Evolutionary conservation across 2,113 vertebrate species (phyloP), one percentile per base, ranked within the genome.

Genomic region (Prunella himalayana): DNA sequence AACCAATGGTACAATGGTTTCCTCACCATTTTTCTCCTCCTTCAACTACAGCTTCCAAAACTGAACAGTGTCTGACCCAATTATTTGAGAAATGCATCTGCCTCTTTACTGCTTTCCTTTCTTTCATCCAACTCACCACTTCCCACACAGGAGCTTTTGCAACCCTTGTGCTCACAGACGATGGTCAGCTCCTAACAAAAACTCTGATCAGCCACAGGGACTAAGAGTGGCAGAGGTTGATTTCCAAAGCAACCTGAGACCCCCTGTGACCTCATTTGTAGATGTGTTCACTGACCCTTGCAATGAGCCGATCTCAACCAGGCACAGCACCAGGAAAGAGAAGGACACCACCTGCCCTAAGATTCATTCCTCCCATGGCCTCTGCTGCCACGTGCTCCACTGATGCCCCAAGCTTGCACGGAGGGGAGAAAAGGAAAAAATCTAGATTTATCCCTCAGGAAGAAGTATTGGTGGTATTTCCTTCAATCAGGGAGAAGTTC

Each of bases 221-320:
- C 10, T 2, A 42, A 47, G 35, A 64, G 31, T 47, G 66, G 21
- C 65, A 69, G 63, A 71, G 15, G 64, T 31, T 89, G 75, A 96
- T 91, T 96, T 95, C 91, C 37, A 42, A 95, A 94, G 94, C 59
- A 92, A 79, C 8, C 14, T 0, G 1, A 88, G 72, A 91, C 47
- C 57, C 75, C 51, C 51, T 9, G 15, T n/a, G 63, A 92, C 56
- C 70, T 82, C 73, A 73, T 89, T 10, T 75, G 45, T 76, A 94
- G 92, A 95, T 19, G 1, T 64, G 47, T 78, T 81, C 86, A 49
- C 72, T 96, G 95, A 95, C 90, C 83, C 81, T 94, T 84, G 11
- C 61, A 79, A 71, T 9, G 42, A 64, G 33, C 61, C 4, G 4
- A 82, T 66, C 73, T 80, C 76, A 93, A 50, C 57, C 79, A 94